These are phyloP conservation scores for Xylota sylvarum DNA, from an alignment of 2,888 invertebrate species.

Conservation along the genomic window DNA sequence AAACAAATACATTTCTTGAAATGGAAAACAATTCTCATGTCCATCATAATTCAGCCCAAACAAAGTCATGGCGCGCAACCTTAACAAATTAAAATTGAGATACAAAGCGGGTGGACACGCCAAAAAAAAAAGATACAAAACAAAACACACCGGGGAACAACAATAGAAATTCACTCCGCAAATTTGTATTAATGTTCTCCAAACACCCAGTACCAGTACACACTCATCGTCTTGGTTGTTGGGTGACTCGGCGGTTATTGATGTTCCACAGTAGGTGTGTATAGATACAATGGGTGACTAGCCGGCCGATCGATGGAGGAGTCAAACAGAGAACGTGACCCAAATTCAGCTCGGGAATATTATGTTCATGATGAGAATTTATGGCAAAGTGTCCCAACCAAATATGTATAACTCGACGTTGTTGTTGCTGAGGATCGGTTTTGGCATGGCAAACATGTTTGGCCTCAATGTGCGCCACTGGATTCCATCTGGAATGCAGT, in stretches of 20 bases:
- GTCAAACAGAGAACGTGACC: constrained; percentile 69
- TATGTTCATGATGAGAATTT: constrained; percentile 70
- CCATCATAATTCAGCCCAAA: constrained; percentile 33
- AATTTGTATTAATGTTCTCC: constrained; percentile 53
- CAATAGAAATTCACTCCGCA: constrained; percentile 61
- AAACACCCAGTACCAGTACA: constrained; percentile 30
- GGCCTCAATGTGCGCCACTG: constrained; percentile 68
- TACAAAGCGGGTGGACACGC: constrained; percentile 9
- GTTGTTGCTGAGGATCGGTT: constrained; percentile 26
- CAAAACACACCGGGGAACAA: constrained; percentile 2
- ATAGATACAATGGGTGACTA: constrained; percentile 30
- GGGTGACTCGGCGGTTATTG: constrained; percentile 66
- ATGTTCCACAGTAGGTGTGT: constrained; percentile 62
- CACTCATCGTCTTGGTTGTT: constrained; percentile 40
- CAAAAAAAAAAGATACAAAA: constrained; percentile 15
- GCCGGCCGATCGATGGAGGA: constrained; percentile 46
- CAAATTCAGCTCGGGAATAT: constrained; percentile 65
- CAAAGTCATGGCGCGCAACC: constrained; percentile 28
- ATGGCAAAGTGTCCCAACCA: constrained; percentile 75
- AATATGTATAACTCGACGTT: constrained; percentile 50
- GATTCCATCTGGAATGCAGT: constrained; percentile 63
- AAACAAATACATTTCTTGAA: constrained; percentile 21
- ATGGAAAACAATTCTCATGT: constrained; percentile 60
- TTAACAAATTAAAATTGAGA: constrained; percentile 55
- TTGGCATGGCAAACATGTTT: constrained; percentile 69